Evolutionary conservation across 1,140 invertebrate species (phyloP).

Genomic region (Saccostrea echinata): DNA sequence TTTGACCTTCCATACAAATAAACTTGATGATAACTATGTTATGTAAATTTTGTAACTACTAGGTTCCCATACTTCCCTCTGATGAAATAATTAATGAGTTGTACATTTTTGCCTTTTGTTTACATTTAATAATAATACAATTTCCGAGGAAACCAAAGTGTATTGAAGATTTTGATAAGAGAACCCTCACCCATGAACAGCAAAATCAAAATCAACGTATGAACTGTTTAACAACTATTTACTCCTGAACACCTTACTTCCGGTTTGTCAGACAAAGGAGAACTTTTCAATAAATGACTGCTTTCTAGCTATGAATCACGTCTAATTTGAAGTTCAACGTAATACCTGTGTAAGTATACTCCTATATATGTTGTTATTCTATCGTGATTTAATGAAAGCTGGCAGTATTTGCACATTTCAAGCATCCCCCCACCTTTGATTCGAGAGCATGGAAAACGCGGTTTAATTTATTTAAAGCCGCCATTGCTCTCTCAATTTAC

Average conservation of each 20-base stretch:
- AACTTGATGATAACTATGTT: too few relatives aligned
- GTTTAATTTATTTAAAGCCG: neutral
- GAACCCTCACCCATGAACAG: too few relatives aligned
- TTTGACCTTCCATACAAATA: too few relatives aligned
- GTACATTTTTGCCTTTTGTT: too few relatives aligned
- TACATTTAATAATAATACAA: too few relatives aligned
- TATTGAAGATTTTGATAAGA: too few relatives aligned
- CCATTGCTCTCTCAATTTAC: neutral
- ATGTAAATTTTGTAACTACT: too few relatives aligned
- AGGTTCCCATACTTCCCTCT: too few relatives aligned
- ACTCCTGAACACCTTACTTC: neutral
- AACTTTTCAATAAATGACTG: neutral
- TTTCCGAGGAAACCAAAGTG: too few relatives aligned
- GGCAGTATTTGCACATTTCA: neutral
- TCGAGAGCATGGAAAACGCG: neutral
- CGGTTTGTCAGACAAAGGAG: slow-evolving; percentile 3
- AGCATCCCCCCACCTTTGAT: slow-evolving; percentile 14
- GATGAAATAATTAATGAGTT: too few relatives aligned
- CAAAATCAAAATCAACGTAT: neutral
- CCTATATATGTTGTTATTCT: neutral
- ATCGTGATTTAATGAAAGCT: neutral
- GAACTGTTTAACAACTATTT: neutral
- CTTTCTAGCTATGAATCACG: neutral
- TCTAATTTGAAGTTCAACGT: neutral
- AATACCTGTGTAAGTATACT: neutral